Evolutionary conservation across 1,140 invertebrate genomes (phyloP).

Genomic region (Laodelphax striatellus): DNA sequence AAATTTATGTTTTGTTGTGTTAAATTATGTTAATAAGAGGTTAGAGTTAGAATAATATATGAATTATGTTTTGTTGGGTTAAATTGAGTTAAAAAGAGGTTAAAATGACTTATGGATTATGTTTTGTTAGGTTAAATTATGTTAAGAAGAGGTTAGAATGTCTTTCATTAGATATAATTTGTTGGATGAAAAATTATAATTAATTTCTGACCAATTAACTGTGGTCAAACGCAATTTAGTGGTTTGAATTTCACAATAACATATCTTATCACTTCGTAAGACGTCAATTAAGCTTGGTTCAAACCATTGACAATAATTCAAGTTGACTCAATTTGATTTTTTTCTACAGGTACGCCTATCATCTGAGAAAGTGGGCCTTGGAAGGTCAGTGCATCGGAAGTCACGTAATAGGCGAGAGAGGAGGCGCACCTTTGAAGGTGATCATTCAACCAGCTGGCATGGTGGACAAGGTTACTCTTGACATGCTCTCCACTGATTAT

Average conservation of each 20-base stretch:
- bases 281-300: no score
- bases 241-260: no score
- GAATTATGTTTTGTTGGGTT: no score
- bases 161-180: background rate
- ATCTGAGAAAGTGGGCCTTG: slow-evolving; percentile 71
- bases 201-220: background rate
- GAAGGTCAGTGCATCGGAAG: slow-evolving; percentile 63
- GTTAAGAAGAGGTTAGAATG: no score
- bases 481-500: slow-evolving; percentile 67
- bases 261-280: no score
- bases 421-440: slow-evolving; percentile 48
- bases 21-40: no score
- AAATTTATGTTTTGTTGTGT: no score
- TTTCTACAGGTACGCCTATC: slow-evolving; percentile 60
- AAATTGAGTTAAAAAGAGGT: no score
- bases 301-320: background rate
- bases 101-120: no score
- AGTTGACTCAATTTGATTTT: background rate
- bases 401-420: slow-evolving; percentile 45
- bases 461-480: slow-evolving; percentile 60
- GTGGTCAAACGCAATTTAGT: no score
- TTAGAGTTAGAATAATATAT: no score
- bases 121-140: no score
- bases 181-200: background rate
- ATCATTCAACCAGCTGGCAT: slow-evolving; percentile 77